Conservation (phyloP, 2,888 invertebrate species). For the Nephrotoma appendiculata region DNA sequence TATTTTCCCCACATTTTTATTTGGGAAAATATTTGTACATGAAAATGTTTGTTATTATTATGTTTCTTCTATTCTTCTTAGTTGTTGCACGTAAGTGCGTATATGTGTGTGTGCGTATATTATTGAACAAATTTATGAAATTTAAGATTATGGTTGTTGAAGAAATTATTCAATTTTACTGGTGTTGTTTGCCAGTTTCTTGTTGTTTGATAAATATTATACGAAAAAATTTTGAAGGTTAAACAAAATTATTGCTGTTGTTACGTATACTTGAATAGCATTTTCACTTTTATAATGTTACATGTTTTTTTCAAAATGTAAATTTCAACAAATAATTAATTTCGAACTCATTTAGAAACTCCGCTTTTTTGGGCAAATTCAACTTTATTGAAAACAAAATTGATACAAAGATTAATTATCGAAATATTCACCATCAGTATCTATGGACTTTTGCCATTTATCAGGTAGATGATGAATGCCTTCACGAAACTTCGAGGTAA, state of each 20-base stretch:
- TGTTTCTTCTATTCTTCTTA: neutral
- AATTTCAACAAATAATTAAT: too few relatives aligned
- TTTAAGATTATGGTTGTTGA: neutral
- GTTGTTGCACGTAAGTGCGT: neutral
- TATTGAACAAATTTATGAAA: neutral
- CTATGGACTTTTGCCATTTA: too few relatives aligned
- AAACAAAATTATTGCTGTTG: neutral
- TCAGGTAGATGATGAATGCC: too few relatives aligned
- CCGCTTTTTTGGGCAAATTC: too few relatives aligned
- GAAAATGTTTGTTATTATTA: neutral
- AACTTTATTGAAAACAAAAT: too few relatives aligned
- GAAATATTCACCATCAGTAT: too few relatives aligned
- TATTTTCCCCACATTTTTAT: neutral
- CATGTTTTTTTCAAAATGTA: too few relatives aligned
- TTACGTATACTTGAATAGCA: neutral
- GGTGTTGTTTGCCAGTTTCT: neutral
- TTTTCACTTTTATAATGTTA: too few relatives aligned
- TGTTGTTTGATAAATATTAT: neutral
- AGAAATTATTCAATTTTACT: neutral
- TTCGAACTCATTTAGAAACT: too few relatives aligned
- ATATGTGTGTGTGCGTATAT: neutral
- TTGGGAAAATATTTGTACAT: neutral
- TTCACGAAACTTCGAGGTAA: too few relatives aligned
- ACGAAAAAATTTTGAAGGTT: neutral
- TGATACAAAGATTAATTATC: too few relatives aligned